These are phyloP conservation scores for Motacilla alba DNA, from an alignment of 2,113 vertebrate genomes.

Conservation along the genomic window DNA sequence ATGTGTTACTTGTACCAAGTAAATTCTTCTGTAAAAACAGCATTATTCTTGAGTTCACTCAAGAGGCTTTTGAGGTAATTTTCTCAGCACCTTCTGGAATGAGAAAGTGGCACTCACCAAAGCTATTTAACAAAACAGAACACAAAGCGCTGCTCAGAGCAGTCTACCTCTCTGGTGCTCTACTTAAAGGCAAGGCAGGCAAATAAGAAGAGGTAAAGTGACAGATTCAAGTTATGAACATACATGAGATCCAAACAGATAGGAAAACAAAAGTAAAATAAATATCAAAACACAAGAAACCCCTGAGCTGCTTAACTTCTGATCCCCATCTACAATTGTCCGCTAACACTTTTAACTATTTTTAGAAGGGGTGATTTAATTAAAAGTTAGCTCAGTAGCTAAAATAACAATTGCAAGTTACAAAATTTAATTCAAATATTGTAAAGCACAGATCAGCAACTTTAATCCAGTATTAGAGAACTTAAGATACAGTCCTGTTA, in stretches of 20 bases:
- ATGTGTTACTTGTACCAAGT: not conserved
- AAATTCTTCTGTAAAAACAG: not conserved
- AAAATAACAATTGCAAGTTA: not conserved
- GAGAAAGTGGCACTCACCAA: slow-evolving; percentile 14
- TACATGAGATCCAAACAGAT: accelerated
- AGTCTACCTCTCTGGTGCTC: not conserved
- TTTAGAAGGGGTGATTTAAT: not conserved
- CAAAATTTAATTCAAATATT: not conserved
- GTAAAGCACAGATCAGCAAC: not conserved
- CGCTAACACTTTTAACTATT: not conserved
- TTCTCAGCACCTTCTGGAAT: slow-evolving; percentile 31
- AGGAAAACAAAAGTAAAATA: not conserved
- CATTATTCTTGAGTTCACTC: not conserved
- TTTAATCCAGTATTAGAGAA: not conserved
- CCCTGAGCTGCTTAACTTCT: not conserved
- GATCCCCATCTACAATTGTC: not conserved
- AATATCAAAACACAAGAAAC: not conserved
- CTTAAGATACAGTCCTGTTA: not conserved
- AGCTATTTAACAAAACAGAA: not conserved
- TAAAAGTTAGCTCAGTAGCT: not conserved
- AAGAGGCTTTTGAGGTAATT: slow-evolving; percentile 17
- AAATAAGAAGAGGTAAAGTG: not conserved
- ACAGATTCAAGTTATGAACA: not conserved
- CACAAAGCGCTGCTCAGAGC: not conserved
- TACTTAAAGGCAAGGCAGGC: not conserved